Evolutionary conservation across 2,113 vertebrate genomes (phyloP).

Genomic region (Sceloporus undulatus): DNA sequence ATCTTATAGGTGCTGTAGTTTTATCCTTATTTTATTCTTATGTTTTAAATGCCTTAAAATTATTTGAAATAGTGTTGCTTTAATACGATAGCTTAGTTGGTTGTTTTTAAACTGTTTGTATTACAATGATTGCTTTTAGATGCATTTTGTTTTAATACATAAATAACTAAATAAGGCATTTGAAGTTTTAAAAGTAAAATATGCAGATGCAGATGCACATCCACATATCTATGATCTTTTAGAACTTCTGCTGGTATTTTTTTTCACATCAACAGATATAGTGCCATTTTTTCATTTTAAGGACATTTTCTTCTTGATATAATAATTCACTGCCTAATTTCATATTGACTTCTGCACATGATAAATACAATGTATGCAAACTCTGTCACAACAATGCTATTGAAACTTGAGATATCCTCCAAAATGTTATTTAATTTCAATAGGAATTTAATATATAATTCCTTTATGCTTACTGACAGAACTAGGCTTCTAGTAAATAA

Average conservation of each 20-base stretch:
- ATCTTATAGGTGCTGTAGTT: too few species aligned
- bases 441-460: neutral
- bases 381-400: neutral
- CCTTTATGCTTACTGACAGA: neutral
- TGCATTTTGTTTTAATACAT: too few species aligned
- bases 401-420: neutral
- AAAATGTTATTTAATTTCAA: constrained; percentile 14
- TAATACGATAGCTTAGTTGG: too few species aligned
- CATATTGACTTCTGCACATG: constrained; percentile 2
- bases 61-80: too few species aligned
- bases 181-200: neutral
- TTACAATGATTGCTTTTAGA: too few species aligned
- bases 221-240: neutral
- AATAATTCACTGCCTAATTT: constrained; percentile 33
- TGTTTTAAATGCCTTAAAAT: too few species aligned
- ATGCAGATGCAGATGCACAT: neutral
- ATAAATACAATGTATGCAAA: constrained; percentile 16
- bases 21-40: too few species aligned
- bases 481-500: neutral
- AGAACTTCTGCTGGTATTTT: neutral
- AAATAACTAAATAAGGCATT: neutral
- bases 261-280: constrained; percentile 28
- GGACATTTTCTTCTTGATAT: constrained; percentile 18
- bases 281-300: constrained; percentile 31
- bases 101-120: too few species aligned